Percentiles rank a stretch among this genome's conserved stretches.
Evolutionary conservation across 2,797 vertebrate genomes (phyloP).

Genomic region (Hippocampus kuda): DNA sequence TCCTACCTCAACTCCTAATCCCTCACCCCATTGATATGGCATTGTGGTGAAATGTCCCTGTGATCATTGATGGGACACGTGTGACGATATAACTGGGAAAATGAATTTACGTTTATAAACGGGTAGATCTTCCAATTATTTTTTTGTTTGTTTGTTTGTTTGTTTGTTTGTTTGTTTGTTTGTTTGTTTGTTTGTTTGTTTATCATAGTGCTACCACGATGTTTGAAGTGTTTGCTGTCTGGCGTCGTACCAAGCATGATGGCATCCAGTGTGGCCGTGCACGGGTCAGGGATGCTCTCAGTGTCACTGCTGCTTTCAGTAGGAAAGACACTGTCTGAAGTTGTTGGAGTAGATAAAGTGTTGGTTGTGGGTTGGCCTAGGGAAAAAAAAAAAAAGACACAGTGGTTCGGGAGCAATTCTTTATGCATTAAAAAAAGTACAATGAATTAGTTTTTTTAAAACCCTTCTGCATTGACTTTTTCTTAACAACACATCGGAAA

Average conservation of each 20-base stretch:
- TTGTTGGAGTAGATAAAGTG: conserved; percentile 21
- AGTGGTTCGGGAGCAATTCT: background rate
- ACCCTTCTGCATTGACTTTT: too few relatives aligned
- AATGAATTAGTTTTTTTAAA: too few relatives aligned
- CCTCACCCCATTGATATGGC: too few relatives aligned
- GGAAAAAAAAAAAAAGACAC: conserved; percentile 3
- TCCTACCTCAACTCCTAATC: background rate
- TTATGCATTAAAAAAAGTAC: background rate
- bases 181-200: too few relatives aligned
- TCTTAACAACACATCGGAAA: too few relatives aligned
- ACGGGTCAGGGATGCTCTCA: conserved; percentile 65
- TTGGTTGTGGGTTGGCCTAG: conserved; percentile 55
- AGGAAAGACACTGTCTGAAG: conserved; percentile 27
- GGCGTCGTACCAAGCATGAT: conserved; percentile 74
- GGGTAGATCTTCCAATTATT: too few relatives aligned
- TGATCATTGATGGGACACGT: too few relatives aligned
- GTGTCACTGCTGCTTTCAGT: conserved; percentile 28
- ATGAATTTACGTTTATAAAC: too few relatives aligned
- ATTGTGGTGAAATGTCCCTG: too few relatives aligned
- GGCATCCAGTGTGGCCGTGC: conserved; percentile 72
- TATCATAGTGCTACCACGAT: background rate
- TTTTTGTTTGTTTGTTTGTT: background rate
- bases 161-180: too few relatives aligned
- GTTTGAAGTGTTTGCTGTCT: background rate
- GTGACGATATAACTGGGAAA: too few relatives aligned